A percentile compares a stretch with the other conserved stretches of the same genome.
Evolutionary conservation across 2,113 vertebrate genomes (phyloP).

Genomic region (Budorcas taxicolor): DNA sequence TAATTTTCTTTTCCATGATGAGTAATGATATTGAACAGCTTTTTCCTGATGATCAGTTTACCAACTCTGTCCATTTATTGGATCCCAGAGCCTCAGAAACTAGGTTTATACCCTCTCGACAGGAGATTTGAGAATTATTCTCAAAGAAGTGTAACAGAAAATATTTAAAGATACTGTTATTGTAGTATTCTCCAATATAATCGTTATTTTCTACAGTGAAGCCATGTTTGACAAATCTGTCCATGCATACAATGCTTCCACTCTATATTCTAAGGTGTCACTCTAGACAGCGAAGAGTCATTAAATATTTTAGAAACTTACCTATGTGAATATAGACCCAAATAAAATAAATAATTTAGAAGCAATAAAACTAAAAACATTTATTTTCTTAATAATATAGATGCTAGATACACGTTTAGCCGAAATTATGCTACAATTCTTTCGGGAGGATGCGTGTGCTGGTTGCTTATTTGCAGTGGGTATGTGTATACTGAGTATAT

Average conservation of each 20-base stretch:
- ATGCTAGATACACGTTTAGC: not conserved
- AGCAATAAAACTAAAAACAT: not conserved
- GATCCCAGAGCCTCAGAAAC: not conserved
- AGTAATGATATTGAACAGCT: not conserved
- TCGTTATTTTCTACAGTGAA: not conserved
- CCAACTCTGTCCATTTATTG: not conserved
- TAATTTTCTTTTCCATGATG: not conserved
- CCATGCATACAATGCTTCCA: not conserved
- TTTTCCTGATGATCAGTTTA: not conserved
- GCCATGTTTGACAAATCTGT: not conserved
- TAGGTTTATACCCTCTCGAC: not conserved
- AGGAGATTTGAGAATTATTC: not conserved
- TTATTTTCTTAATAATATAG: not conserved
- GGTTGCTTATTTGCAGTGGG: not conserved
- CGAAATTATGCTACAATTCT: not conserved
- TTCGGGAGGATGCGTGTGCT: fast-evolving
- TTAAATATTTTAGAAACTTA: not conserved
- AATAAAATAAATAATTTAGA: not conserved
- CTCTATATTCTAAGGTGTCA: not conserved
- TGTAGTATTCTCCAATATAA: not conserved
- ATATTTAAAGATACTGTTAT: not conserved
- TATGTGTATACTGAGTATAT: not conserved
- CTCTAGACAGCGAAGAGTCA: not conserved
- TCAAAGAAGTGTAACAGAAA: not conserved
- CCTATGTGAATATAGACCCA: not conserved